Base-by-base conservation (phyloP, 2,797 vertebrate species). In the Amphiprion clarkii region DNA sequence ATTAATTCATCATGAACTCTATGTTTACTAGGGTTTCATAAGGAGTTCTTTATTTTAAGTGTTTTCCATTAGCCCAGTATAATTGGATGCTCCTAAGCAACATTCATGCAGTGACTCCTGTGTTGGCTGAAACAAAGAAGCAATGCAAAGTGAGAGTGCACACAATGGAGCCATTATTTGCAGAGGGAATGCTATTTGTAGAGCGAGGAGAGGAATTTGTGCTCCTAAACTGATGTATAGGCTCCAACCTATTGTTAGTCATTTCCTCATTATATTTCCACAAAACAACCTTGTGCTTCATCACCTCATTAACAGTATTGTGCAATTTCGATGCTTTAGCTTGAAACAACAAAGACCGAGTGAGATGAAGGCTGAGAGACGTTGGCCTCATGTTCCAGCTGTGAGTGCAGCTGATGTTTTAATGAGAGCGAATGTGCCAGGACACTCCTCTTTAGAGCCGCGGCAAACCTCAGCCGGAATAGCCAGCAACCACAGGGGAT, bases 11-110 rank as follows among this genome's bases (percentile, higher is more conserved):
- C 57, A 36, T 84, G 78, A 83, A 86, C 80, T 85, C 69, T 76
- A 11, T 86, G 83, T 91, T 89, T 87, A 89, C 58, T 4, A 66
- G 81, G 83, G 76, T 81, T 71, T 75, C 82, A 77, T 79, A 79
- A 78, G 79, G 83, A 68, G 81, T 85, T 89, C 85, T 86, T 91
- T 89, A 87, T 88, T 90, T 86, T 84, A 89, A 89, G 81, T 85
- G 81, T 84, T 84, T 89, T 70, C 82, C 82, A 90, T 93, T 93
- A 91, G 78, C 71, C 64, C 55, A 11, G 57, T 79, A 88, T 92
- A 91, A 93, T 91, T 90, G 88, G 83, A 90, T 90, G 81, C 66
- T 90, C 76, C 71, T 83, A 63, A 39, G 83, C 83, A 80, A 81
- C 76, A 86, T 84, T 78, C 76, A 56, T 71, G 73, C 57, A 58